Percentiles rank a stretch among this genome's conserved stretches.
These are phyloP conservation scores for Tetraneura akinire DNA, from an alignment of 1,140 invertebrate genomes.

Conservation along the genomic window DNA sequence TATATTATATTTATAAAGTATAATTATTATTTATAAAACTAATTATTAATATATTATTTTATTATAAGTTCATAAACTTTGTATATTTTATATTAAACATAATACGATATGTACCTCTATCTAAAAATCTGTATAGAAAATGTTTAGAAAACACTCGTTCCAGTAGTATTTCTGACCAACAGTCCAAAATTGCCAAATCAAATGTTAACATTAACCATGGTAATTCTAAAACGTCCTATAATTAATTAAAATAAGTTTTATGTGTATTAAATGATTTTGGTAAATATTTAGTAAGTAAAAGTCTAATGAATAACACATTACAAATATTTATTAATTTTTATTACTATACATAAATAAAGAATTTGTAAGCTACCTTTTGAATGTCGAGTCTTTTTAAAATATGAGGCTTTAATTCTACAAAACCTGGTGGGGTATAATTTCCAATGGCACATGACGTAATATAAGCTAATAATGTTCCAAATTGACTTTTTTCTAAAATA, in stretches of 20 bases:
- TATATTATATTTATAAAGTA: neutral
- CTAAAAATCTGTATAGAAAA: constrained; percentile 30
- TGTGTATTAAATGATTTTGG: neutral
- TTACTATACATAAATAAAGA: too few species aligned
- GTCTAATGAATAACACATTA: too few species aligned
- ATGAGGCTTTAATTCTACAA: constrained; percentile 60
- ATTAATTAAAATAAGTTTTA: neutral
- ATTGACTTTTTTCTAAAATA: constrained; percentile 56
- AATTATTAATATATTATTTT: neutral
- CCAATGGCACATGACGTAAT: constrained; percentile 62
- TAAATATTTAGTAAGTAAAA: too few species aligned
- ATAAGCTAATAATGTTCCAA: constrained; percentile 59
- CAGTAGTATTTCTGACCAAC: constrained; percentile 62
- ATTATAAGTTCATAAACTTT: too few species aligned
- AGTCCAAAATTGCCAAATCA: constrained; percentile 62
- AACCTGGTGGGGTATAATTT: constrained; percentile 65
- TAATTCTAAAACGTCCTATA: constrained; percentile 57
- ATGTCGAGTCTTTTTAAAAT: constrained; percentile 58
- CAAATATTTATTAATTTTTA: too few species aligned
- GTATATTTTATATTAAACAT: neutral
- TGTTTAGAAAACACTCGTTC: constrained; percentile 56
- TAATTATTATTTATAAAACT: neutral
- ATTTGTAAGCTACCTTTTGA: constrained; percentile 53
- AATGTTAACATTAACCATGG: constrained; percentile 62
- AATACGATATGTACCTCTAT: neutral